Base-by-base conservation (phyloP, 1,140 invertebrate genomes). In the Sitophilus oryzae region DNA sequence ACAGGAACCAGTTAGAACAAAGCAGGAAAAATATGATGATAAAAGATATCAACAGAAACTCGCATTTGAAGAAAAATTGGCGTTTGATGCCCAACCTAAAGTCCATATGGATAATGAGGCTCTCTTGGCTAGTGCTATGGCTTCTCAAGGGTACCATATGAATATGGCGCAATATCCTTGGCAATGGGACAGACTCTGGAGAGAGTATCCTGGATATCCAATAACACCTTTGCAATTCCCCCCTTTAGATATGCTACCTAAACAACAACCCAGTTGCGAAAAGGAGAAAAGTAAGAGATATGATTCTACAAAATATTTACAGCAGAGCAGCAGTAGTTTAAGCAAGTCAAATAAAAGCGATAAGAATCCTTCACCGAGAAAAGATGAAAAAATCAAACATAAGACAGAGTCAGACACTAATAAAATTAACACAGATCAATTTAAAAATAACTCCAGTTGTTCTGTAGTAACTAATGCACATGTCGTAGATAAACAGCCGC, bases 131-230 rank as follows among this genome's bases (percentile, higher is more conserved):
- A 77, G 76, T 56, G 69, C 75, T 0, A 76, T 82, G 67, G 80
- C 81, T 60, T 76, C 80, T 56, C 62, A 67, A 44, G 67, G 67
- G 40, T 69, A 68, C 36, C 63, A 65, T 21, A 57, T 57, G 55
- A 57, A 57, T n/a, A 52, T 78, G 10, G 67, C 75, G 1, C 78
- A 82, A 58, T 82, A 82, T 50, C 81, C 80, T 73, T 76, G 80
- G 58, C 74, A 75, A 3, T 83, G 81, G 81, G 79, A 82, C 9
- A 73, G 77, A 37, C 69, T 76, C 58, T 67, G 61, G 63, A 59
- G 65, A 16, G 67, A 67, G 9, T 69, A 66, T 47, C 53, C 61
- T 37, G 45, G 61, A 37, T 68, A 68, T 55, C 30, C 64, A 3
- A 63, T 68, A 60, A 60, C 66, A 14, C 50, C 65, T 10, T 36